Conservation (phyloP, 2,888 invertebrate species). For the Drosophila pseudotakahashii region DNA sequence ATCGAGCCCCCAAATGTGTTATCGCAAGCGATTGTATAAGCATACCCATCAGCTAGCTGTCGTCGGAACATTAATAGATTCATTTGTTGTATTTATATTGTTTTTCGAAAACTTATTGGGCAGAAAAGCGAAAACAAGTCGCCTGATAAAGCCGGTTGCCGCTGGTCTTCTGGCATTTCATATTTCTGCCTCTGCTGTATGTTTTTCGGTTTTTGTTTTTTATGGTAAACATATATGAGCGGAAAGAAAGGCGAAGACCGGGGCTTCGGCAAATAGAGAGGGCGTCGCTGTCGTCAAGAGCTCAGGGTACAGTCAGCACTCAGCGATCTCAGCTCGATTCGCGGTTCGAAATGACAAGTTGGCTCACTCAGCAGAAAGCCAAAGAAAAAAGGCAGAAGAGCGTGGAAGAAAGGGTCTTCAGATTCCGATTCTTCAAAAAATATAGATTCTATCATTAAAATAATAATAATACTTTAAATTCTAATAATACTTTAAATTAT, state of each 20-base stretch:
- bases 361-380: constrained; percentile 20
- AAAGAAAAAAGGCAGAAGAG: background rate
- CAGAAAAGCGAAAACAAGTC: constrained; percentile 29
- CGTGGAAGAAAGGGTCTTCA: background rate
- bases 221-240: constrained; percentile 39
- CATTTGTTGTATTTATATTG: constrained; percentile 22
- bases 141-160: constrained; percentile 39
- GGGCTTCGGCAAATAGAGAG: constrained; percentile 35
- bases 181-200: constrained; percentile 9
- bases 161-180: constrained; percentile 20
- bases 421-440: background rate
- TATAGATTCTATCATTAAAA: too few species aligned
- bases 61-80: constrained; percentile 53
- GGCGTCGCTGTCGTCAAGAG: constrained; percentile 42
- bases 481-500: background rate
- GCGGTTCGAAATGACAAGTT: constrained; percentile 6
- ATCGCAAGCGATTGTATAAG: constrained; percentile 67
- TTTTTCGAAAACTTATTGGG: constrained; percentile 29
- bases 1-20: constrained; percentile 73
- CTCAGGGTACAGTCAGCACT: constrained; percentile 41
- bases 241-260: constrained; percentile 22
- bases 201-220: constrained; percentile 17
- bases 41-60: constrained; percentile 4
- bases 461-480: background rate
- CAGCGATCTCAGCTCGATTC: constrained; percentile 13